Evolutionary conservation across 23 tunicate genomes (phyloP), one percentile per base, ranked within the genome.

Genomic region (Styela clava): DNA sequence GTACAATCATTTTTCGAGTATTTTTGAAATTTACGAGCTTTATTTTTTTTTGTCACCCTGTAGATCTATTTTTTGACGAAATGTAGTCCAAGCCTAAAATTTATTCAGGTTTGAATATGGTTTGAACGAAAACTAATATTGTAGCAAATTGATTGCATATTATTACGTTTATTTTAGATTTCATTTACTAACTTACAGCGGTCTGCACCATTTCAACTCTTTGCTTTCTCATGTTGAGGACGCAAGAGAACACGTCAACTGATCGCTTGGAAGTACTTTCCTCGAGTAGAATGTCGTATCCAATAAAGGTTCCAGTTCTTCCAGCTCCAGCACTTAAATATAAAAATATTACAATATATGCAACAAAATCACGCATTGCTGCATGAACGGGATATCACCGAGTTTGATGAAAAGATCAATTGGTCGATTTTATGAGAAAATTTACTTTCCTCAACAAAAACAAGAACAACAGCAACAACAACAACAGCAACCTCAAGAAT

Each of bases 271-370:
- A 25, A 67, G 16, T 27, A 67, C 71, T 67, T 22, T 29, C 71
- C 19, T 67, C 31, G 0, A 67, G 71, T 29, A 67, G 31, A 67
- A 67, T 67, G 22, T 67, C 71, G 71, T 67, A 67, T 22, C 2
- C 71, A 67, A 67, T 67, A 24, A 67, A 67, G 31, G 71, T 67
- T 67, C 71, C 71, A 27, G 71, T 1, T 67, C 71, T 27, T 67
- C 71, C 71, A 18, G 31, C 30, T 0, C 71, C 71, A 67, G 71
- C 71, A 22, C 71, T 67, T 18, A 1, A 67, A 67, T 19, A 44
- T 44, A 44, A 44, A 44, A 44, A 44, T 12, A 44, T 7, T 44
- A 7, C 7, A 44, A 5, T 44, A 44, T 44, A 12, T 44, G 56
- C 56, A 5, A 12, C 7, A 44, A 44, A 44, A 44, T 44, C 12